These are phyloP conservation scores for Pipistrellus pygmaeus DNA, from an alignment of 2,797 vertebrate species.

Conservation along the genomic window DNA sequence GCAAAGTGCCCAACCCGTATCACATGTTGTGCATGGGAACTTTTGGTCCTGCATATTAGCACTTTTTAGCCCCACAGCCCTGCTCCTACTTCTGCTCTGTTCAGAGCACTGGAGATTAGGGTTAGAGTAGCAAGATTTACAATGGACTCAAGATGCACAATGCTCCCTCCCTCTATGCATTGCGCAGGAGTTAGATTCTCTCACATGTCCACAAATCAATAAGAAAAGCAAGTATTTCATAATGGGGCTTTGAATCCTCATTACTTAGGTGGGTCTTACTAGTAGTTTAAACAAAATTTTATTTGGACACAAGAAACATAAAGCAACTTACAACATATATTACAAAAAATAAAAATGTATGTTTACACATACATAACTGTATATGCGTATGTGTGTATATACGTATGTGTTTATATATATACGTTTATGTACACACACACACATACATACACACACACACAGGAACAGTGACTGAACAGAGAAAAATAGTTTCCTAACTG, in stretches of 20 bases:
- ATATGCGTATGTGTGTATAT: too few relatives aligned
- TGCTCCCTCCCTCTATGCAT: too few relatives aligned
- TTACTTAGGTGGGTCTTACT: background rate
- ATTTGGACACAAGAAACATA: background rate
- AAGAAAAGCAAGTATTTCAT: background rate
- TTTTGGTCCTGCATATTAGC: accelerated
- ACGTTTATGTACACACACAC: background rate
- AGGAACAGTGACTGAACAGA: background rate
- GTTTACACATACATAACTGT: accelerated
- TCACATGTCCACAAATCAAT: background rate
- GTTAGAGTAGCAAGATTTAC: background rate
- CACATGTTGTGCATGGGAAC: accelerated
- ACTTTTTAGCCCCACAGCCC: background rate
- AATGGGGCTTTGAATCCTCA: background rate
- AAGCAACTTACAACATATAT: background rate
- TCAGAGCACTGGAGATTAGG: background rate
- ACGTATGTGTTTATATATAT: accelerated
- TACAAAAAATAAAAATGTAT: background rate
- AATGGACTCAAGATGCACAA: background rate
- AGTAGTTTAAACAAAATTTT: background rate
- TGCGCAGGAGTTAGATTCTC: background rate
- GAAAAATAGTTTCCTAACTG: background rate
- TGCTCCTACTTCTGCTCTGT: background rate
- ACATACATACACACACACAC: background rate
- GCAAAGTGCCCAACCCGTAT: background rate